Evolutionary conservation across 1,140 invertebrate species (phyloP), one percentile per base, ranked within the genome.

Genomic region (Agrilus planipennis): DNA sequence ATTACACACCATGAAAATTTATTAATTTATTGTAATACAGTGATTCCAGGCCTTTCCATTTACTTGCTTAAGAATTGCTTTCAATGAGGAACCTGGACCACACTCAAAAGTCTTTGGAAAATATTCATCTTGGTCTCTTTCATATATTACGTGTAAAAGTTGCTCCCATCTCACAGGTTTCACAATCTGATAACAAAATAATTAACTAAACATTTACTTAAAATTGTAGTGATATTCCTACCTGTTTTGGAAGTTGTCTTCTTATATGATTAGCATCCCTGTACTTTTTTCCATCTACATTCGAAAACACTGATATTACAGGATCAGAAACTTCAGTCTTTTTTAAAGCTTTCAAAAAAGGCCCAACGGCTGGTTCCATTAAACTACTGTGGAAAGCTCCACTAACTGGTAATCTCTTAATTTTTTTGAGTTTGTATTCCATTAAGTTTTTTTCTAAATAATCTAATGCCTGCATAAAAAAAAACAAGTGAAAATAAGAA

Each of bases 101-200:
- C 89, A 76, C 64, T 93, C 88, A 64, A 79, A 89, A 6, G 86
- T 89, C 34, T 72, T 63, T 11, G 92, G 92, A 61, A 84, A 92
- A 44, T 67, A 25, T 4, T 53, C 64, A 14, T 72, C 80, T 32
- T 69, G 59, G 27, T 69, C 62, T 47, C 84, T 72, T 54, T 72
- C 69, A 62, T 83, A 89, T 36, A 88, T 50, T 45, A 69, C 64
- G 49, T 87, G 90, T 50, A 97, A 67, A 18, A 75, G 78, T 64
- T 97, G 93, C 68, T 97, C 91, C 94, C 92, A 98, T 59, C 79
- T 85, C 0, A 96, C 87, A 9, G 92, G 78, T n/a, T 68, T 70
- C 3, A 73, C 60, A 49, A 84, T 75, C 66, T 72, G 44, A 37
- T 61, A 57, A 41, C 31, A 43, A 47, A 45, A 29, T 29, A 4